Conservation (phyloP, 1,140 invertebrate species). For the Trichogramma pretiosum region DNA sequence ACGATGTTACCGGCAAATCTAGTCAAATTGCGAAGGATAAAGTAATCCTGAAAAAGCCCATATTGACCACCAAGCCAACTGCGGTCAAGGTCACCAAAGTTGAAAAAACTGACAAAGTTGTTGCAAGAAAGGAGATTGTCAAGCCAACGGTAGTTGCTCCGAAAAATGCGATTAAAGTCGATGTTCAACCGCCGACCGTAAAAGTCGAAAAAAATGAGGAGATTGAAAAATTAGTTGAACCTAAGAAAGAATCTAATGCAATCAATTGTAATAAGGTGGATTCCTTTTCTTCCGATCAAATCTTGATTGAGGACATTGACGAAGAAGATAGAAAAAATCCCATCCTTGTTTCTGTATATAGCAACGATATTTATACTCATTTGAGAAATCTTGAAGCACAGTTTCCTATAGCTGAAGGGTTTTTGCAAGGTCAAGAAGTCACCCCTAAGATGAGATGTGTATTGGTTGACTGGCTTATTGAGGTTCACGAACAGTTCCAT, state of each 20-base stretch:
- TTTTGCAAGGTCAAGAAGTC: conserved; percentile 58
- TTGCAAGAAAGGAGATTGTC: conserved; percentile 23
- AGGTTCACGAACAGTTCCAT: conserved; percentile 83
- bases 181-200: conserved; percentile 19
- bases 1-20: conserved; percentile 26
- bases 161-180: conserved; percentile 18
- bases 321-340: conserved; percentile 66
- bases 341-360: conserved; percentile 70
- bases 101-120: conserved; percentile 22
- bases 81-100: conserved; percentile 6
- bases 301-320: conserved; percentile 60
- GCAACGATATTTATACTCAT: conserved; percentile 78
- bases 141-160: conserved; percentile 31
- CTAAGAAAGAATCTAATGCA: conserved; percentile 14
- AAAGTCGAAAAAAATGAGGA: too few species aligned
- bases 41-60: conserved; percentile 22
- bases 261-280: conserved; percentile 17
- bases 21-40: conserved; percentile 18
- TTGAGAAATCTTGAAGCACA: conserved; percentile 61
- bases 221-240: conserved; percentile 4
- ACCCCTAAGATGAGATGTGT: conserved; percentile 80
- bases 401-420: conserved; percentile 53
- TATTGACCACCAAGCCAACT: conserved; percentile 24
- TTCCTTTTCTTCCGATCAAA: conserved; percentile 34
- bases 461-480: conserved; percentile 88